These are phyloP conservation scores for Scleropages formosus DNA, from an alignment of 2,797 vertebrate species.

Conservation along the genomic window DNA sequence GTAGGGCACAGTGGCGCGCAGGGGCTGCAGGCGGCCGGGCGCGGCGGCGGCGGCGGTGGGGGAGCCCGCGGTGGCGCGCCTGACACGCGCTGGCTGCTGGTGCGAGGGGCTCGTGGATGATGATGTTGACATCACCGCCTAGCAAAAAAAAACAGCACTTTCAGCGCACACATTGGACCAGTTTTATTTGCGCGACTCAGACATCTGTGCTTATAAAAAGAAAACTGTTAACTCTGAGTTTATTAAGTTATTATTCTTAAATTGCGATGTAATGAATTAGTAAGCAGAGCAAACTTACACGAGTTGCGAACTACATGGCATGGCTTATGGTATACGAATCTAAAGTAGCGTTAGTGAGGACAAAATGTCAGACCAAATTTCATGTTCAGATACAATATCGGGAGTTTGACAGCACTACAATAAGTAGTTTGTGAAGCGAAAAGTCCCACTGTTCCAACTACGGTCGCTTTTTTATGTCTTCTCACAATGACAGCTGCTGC, in stretches of 20 bases:
- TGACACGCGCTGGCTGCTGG: conserved; percentile 62
- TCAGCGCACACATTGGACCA: too few species aligned
- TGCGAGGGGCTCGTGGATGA: conserved; percentile 64
- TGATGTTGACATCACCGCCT: conserved; percentile 62
- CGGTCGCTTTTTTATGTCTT: conserved; percentile 16
- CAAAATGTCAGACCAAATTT: neutral
- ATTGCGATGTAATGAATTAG: too few species aligned
- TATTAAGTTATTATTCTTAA: too few species aligned
- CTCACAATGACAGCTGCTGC: conserved; percentile 34
- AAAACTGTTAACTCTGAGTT: neutral
- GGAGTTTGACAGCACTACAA: neutral
- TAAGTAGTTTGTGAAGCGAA: neutral
- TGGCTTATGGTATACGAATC: too few species aligned
- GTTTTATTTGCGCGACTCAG: neutral
- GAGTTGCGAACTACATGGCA: neutral
- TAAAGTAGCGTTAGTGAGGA: too few species aligned
- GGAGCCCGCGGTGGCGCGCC: conserved; percentile 67
- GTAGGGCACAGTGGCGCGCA: conserved; percentile 81
- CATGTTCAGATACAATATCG: neutral
- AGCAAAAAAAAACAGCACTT: neutral
- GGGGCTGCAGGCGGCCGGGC: conserved; percentile 75
- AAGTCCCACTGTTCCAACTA: conserved; percentile 27
- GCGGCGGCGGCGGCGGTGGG: conserved; percentile 55
- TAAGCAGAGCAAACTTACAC: too few species aligned
- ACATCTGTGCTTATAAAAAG: conserved; percentile 1